Evolutionary conservation across 2,888 invertebrate species (phyloP).

Genomic region (Scaptodrosophila latifasciaeformis): DNA sequence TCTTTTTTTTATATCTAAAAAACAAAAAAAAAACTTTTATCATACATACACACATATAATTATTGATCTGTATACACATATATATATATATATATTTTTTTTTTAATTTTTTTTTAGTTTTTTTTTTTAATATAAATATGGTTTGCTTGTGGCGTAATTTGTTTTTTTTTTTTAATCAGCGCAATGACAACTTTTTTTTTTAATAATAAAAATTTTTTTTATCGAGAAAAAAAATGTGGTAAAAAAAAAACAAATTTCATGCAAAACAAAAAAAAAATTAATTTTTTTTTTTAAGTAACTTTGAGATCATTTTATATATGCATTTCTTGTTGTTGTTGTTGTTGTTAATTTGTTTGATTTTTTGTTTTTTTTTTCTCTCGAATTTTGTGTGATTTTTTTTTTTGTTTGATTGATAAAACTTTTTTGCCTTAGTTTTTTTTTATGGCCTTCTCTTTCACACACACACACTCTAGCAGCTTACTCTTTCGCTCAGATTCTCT

Average conservation of each 20-base stretch:
- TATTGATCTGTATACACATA: conserved; percentile 13
- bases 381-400: no score
- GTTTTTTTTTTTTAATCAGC: conserved; percentile 37
- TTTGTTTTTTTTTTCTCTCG: background rate
- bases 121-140: conserved; percentile 6
- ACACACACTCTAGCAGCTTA: no score
- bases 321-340: no score
- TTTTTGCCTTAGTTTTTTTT: no score
- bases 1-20: conserved; percentile 33
- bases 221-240: conserved; percentile 1
- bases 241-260: conserved; percentile 52
- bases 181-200: conserved; percentile 30
- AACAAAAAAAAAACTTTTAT: no score
- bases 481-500: no score
- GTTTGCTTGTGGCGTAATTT: conserved; percentile 26
- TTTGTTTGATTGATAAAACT: no score
- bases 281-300: conserved; percentile 64
- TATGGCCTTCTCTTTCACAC: no score
- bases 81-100: conserved; percentile 20
- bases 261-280: no score
- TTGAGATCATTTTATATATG: conserved; percentile 69
- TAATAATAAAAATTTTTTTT: conserved; percentile 15
- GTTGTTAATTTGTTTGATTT: conserved; percentile 43
- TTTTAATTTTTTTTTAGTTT: no score
- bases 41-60: no score